Evolutionary conservation across 2,113 vertebrate genomes (phyloP).

Genomic region (Nothocercus julius): DNA sequence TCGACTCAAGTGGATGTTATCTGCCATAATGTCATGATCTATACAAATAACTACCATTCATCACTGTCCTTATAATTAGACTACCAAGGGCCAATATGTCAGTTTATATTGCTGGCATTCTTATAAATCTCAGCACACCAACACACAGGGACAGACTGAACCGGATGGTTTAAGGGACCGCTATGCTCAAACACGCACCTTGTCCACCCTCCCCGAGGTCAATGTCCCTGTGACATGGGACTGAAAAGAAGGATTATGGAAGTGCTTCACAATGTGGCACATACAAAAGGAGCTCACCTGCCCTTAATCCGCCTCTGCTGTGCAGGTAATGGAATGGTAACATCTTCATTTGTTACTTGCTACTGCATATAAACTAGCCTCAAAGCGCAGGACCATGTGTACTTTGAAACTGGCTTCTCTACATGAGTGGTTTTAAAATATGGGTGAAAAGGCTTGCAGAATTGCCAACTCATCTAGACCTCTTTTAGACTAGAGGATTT

Average conservation of each 20-base stretch:
- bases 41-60: not conserved
- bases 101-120: not conserved
- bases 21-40: rapidly evolving
- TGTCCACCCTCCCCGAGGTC: rapidly evolving
- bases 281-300: not conserved
- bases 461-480: not conserved
- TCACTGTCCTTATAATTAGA: not conserved
- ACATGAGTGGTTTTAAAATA: not conserved
- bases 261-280: not conserved
- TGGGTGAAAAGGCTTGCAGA: constrained; percentile 18
- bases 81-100: not conserved
- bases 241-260: not conserved
- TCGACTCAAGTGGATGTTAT: not conserved
- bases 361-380: not conserved
- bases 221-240: rapidly evolving
- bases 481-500: not conserved
- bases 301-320: not conserved
- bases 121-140: not conserved
- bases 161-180: not conserved
- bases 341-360: not conserved
- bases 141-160: not conserved
- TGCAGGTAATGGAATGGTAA: not conserved
- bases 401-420: not conserved
- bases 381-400: not conserved
- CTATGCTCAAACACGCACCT: not conserved